Percentiles rank a stretch among this genome's conserved stretches.
Conservation (phyloP, 2,113 vertebrate genomes). For the Coryphaenoides rupestris region DNA sequence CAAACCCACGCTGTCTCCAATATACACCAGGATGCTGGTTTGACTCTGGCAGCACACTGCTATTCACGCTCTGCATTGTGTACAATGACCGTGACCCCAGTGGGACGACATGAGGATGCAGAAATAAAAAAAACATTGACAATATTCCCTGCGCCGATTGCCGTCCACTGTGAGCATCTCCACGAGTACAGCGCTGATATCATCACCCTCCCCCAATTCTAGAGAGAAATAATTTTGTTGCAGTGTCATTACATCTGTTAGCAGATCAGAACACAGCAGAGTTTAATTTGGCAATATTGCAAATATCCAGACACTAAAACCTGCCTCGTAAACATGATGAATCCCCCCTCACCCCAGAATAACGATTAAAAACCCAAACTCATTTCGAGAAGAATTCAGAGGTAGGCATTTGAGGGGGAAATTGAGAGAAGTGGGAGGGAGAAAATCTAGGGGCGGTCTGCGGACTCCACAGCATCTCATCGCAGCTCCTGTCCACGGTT, state of each 20-base stretch:
- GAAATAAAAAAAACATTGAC: no score
- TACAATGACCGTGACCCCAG: no score
- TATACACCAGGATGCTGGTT: not conserved
- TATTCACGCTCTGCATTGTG: not conserved
- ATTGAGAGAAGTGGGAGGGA: no score
- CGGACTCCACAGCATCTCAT: no score
- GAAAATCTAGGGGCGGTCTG: no score
- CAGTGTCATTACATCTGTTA: constrained; percentile 36
- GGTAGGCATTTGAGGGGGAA: no score
- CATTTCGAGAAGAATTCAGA: not conserved
- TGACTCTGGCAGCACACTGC: not conserved
- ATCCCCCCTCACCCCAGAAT: constrained; percentile 12
- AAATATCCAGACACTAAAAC: constrained; percentile 24
- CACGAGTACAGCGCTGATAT: not conserved
- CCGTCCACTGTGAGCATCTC: no score
- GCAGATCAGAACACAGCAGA: constrained; percentile 29
- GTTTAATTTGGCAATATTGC: constrained; percentile 31
- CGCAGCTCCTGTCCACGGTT: no score
- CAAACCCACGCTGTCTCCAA: not conserved
- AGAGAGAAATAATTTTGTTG: constrained; percentile 9
- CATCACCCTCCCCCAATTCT: not conserved
- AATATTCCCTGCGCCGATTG: no score
- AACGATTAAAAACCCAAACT: constrained; percentile 34
- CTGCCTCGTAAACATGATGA: constrained; percentile 1
- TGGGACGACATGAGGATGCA: no score